Conservation (phyloP, 2,113 vertebrate species). For the Azemiops feae region DNA sequence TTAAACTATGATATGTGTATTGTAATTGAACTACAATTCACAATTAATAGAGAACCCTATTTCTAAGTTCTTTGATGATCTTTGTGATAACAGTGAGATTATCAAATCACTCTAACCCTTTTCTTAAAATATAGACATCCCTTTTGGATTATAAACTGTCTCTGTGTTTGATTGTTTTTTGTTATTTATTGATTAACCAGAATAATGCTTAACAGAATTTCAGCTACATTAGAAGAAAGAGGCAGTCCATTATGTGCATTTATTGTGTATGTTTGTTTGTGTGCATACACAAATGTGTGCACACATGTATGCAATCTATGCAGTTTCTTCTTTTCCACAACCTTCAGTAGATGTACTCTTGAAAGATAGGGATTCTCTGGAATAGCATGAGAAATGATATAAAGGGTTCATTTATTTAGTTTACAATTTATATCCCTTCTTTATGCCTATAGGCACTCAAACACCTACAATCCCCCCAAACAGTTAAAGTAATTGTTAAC, state of each 20-base stretch:
- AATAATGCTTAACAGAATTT: neutral
- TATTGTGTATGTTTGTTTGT: neutral
- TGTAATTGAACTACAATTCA: constrained; percentile 20
- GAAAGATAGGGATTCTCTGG: neutral
- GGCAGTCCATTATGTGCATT: neutral
- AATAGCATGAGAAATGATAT: neutral
- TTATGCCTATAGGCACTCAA: neutral
- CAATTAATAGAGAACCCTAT: constrained; percentile 45
- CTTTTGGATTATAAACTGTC: neutral
- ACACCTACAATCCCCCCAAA: neutral
- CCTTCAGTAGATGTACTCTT: neutral
- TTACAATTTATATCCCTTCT: neutral
- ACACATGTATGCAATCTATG: neutral
- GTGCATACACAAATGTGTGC: neutral
- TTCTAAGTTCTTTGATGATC: constrained; percentile 3
- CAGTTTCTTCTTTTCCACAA: neutral
- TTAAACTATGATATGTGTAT: neutral
- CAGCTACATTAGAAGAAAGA: neutral
- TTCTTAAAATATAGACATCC: neutral
- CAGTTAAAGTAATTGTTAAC: neutral
- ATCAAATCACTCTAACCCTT: neutral
- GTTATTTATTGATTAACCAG: neutral
- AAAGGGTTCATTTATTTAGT: neutral
- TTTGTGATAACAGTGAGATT: neutral
- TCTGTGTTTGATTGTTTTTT: neutral